Percentiles rank a stretch among this genome's conserved stretches.
Evolutionary conservation across 2,113 vertebrate species (phyloP).

Genomic region (Alosa alosa): DNA sequence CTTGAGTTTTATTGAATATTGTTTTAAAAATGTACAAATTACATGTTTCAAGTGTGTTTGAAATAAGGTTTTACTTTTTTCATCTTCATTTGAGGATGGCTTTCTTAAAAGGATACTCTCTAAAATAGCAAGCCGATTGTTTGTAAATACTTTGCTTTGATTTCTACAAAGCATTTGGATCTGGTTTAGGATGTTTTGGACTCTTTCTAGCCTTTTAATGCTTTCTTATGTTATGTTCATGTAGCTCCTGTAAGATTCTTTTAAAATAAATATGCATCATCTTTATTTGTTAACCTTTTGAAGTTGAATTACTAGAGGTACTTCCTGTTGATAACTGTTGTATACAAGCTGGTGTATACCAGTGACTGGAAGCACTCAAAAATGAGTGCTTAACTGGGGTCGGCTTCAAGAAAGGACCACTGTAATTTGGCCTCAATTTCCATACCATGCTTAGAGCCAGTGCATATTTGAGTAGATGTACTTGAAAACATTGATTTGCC

Average conservation of each 20-base stretch:
- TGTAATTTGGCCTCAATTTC: no score
- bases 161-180: conserved; percentile 33
- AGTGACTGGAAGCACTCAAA: no score
- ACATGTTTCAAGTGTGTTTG: background rate
- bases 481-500: no score
- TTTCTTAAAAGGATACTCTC: background rate
- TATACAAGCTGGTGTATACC: no score
- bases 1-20: no score
- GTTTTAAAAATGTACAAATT: background rate
- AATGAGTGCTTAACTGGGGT: no score
- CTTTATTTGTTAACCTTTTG: background rate
- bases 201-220: conserved; percentile 20
- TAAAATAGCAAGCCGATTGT: conserved; percentile 28
- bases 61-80: conserved; percentile 15
- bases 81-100: conserved; percentile 1
- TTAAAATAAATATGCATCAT: background rate
- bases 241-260: background rate
- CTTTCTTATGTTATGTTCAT: conserved; percentile 22
- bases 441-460: no score
- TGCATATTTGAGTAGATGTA: no score
- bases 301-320: conserved; percentile 29
- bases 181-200: background rate
- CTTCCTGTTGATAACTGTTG: background rate
- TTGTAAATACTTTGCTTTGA: conserved; percentile 67
- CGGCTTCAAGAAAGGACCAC: no score